Conservation (phyloP, 2,888 invertebrate species). For the Himalopsyche japonica region DNA sequence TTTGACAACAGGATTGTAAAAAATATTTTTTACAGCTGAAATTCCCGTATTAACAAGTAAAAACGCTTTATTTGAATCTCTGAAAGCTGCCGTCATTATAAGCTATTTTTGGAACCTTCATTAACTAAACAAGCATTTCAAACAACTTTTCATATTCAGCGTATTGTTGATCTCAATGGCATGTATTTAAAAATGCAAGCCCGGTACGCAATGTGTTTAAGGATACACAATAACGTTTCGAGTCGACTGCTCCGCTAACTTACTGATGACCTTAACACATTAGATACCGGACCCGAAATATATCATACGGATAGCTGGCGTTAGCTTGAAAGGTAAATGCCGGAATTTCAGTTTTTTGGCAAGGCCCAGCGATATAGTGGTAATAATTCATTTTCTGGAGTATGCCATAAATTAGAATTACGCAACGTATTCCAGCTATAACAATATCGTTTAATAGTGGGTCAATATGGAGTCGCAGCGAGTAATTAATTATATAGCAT, state of each 20-base stretch:
- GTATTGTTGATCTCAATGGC: no score
- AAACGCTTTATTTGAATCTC: no score
- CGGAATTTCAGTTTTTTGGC: neutral
- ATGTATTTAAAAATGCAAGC: neutral
- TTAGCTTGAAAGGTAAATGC: conserved; percentile 1
- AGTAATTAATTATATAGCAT: neutral
- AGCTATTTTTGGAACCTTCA: no score
- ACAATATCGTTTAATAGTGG: conserved; percentile 4
- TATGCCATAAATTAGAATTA: neutral
- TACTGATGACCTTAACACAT: neutral
- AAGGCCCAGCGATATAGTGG: neutral
- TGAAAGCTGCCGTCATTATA: no score
- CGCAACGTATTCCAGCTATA: neutral
- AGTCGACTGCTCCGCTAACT: neutral
- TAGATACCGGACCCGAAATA: conserved; percentile 1
- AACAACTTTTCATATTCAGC: no score
- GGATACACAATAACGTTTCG: neutral
- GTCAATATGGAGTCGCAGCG: neutral
- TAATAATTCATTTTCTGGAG: neutral
- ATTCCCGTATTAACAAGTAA: no score
- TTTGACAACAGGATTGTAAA: no score
- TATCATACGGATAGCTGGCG: neutral
- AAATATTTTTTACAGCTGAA: no score
- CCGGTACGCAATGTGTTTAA: neutral
- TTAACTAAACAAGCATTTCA: no score